These are phyloP conservation scores for Tapera naevia DNA, from an alignment of 2,797 vertebrate genomes.

Conservation along the genomic window DNA sequence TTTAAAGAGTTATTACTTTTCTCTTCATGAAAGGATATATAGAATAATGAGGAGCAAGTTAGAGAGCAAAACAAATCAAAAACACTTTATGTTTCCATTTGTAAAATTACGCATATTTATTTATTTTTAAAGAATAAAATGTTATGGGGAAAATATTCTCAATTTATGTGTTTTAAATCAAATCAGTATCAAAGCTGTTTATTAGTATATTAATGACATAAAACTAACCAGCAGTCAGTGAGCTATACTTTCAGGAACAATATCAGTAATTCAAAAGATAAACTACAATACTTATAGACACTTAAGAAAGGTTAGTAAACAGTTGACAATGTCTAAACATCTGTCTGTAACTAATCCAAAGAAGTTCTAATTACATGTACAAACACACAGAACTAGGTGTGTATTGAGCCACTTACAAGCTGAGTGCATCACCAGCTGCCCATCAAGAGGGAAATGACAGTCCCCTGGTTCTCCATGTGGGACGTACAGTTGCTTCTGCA, in stretches of 20 bases:
- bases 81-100: neutral
- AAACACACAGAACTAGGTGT: neutral
- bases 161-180: neutral
- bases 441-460: fast-evolving
- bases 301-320: neutral
- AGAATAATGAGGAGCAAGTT: neutral
- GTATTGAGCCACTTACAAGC: no score
- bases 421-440: neutral
- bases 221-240: neutral
- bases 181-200: neutral
- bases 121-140: neutral
- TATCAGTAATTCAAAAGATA: neutral
- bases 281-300: neutral
- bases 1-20: neutral
- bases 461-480: neutral
- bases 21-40: neutral
- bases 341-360: neutral
- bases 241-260: neutral
- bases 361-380: neutral
- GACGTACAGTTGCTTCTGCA: neutral
- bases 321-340: neutral
- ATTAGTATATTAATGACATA: neutral
- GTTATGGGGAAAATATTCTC: neutral
- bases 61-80: neutral
- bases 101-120: neutral